phyloP scores from a whole-genome alignment of 2,113 vertebrate genomes.

The Misgurnus mizolepis region DNA sequence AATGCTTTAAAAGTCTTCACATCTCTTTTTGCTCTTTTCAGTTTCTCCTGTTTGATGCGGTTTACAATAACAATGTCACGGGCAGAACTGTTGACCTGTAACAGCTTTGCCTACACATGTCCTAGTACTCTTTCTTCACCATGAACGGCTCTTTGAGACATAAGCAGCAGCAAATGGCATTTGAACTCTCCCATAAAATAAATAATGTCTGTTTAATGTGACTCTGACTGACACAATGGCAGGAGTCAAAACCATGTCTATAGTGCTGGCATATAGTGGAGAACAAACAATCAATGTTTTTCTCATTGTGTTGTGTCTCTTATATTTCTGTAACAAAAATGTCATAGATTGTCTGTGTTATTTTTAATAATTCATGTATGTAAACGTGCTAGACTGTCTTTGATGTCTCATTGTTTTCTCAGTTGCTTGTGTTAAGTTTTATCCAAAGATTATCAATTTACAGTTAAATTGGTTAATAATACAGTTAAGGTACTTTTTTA shows the following conservation, averaged over 20 bases:
- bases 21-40: conserved; percentile 9
- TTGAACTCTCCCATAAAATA: conserved; percentile 21
- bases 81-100: conserved; percentile 2
- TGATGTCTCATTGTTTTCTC: too few relatives aligned
- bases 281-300: conserved; percentile 2
- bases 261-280: background rate
- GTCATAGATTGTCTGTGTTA: too few relatives aligned
- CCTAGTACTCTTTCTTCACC: background rate
- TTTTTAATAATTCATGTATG: too few relatives aligned
- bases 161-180: background rate
- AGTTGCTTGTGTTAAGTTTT: too few relatives aligned
- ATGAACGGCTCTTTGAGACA: conserved; percentile 7
- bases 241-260: background rate
- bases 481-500: too few relatives aligned
- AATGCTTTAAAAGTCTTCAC: conserved; percentile 18
- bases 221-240: conserved; percentile 7
- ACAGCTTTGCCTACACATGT: background rate
- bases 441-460: too few relatives aligned
- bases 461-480: too few relatives aligned
- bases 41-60: conserved; percentile 4
- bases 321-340: background rate
- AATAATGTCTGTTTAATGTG: conserved; percentile 25
- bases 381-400: too few relatives aligned
- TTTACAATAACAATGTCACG: conserved; percentile 17
- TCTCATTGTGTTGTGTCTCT: conserved; percentile 5